Evolutionary conservation across 2,888 invertebrate genomes (phyloP), one percentile per base, ranked within the genome.

Genomic region (Cataglyphis livida): DNA sequence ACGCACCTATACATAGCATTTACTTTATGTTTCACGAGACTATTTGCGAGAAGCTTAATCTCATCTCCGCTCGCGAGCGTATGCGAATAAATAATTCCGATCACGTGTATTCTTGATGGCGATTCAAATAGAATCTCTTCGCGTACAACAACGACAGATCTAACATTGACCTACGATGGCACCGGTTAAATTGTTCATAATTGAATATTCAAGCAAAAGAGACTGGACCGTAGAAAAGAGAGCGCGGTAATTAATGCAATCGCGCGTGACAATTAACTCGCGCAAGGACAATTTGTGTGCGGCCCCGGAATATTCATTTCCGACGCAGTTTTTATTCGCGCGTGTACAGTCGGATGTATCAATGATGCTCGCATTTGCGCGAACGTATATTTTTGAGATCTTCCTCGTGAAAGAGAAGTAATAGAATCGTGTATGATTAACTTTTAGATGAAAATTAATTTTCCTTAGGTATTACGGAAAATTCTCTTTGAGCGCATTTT

Each of bases 221-320:
- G 78, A 68, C 12, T 59, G 59, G 48, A 44, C 71, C 71, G 78
- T 79, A 71, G 78, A 79, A 79, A 79, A 79, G 71, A 71, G 78
- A 79, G 44, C 78, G 28, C 18, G 78, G 51, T 59, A 71, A 79
- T 79, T 79, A 79, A 71, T 48, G 59, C 78, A 44, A 25, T 44
- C 59, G 76, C 48, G 57, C 65, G 18, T 9, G 9, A 54, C 70
- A 71, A 79, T 79, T 79, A 70, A 61, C 61, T 59, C 51, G 59
- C 25, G 41, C 78, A 79, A 79, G 71, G 71, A 79, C 71, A 70
- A 79, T 79, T 79, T 78, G 59, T 70, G 59, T 59, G 68, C 76
- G 70, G 57, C 71, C 71, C 71, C 78, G 71, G 78, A 79, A 71
- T 79, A 71, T 79, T 79, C 59, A 44, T 71, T 70, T 59, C 35